A percentile compares a stretch with the other conserved stretches of the same genome.
phyloP scores from a whole-genome alignment of 2,797 vertebrate species.

The Gymnoscopelus braueri region DNA sequence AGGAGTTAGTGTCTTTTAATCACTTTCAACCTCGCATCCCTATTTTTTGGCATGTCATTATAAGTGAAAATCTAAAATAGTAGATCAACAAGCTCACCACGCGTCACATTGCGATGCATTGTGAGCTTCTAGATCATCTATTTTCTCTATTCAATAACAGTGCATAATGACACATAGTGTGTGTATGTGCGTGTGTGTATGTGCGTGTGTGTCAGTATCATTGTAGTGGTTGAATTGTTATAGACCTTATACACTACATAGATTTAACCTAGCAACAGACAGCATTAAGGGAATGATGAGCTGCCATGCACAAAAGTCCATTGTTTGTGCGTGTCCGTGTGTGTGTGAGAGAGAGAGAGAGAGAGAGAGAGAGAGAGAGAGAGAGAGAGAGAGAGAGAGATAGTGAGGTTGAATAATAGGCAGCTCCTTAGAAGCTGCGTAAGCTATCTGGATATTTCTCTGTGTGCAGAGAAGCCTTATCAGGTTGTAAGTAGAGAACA shows the following conservation, averaged over 20 bases:
- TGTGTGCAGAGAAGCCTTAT: conserved; percentile 16
- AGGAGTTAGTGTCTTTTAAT: too few relatives aligned
- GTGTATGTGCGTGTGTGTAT: conserved; percentile 13
- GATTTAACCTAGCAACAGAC: not conserved
- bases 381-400: conserved; percentile 3
- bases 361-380: conserved; percentile 1
- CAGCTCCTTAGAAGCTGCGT: not conserved
- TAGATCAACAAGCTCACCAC: too few relatives aligned
- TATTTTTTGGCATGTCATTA: too few relatives aligned
- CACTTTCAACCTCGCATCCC: too few relatives aligned
- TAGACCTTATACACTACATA: conserved; percentile 6
- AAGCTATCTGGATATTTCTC: not conserved
- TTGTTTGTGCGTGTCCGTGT: not conserved
- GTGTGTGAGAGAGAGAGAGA: conserved; percentile 7
- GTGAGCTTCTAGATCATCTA: not conserved
- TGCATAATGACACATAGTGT: not conserved
- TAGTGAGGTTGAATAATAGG: not conserved
- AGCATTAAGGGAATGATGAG: conserved; percentile 7
- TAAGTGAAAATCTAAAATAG: too few relatives aligned
- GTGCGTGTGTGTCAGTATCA: not conserved
- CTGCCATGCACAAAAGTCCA: conserved; percentile 2
- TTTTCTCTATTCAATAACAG: too few relatives aligned
- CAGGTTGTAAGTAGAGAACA: not conserved
- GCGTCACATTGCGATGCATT: too few relatives aligned
- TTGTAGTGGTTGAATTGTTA: conserved; percentile 1